Base-by-base conservation (phyloP, 1,140 invertebrate genomes). In the Homarus americanus region DNA sequence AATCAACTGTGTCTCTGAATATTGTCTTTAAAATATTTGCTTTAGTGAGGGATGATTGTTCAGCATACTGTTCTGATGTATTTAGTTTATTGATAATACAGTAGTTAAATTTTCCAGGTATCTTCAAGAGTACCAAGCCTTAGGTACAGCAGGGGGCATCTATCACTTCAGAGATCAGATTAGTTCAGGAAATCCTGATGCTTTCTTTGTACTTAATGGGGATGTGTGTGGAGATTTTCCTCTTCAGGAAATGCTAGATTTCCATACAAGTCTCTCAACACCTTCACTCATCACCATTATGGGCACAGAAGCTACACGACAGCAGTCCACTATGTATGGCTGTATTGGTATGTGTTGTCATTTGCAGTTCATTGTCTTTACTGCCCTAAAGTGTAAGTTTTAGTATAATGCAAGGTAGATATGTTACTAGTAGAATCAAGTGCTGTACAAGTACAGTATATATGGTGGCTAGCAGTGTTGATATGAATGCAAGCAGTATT, bases 121-220 rank as follows among this genome's bases (percentile, higher is more conserved):
- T 84, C 87, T 94, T 36, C 94, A 94, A 95, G 99, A 99, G 94
- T 99, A 98, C 93, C 97, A 97, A 53, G 96, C 98, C 0, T 94
- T 99, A 0, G 99, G 99, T 24, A 99, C 99, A 10, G 99, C 98
- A 1, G 99, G 99, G 72, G 98, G 98, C 34, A 96, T 99, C 93
- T 99, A 98, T 94, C 98, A 99, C 95, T 99, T 99, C 94, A 95
- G 98, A 53, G 98, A 99, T 95, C 98, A 99, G 94, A 98, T 99
- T 93, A 95, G 97, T 69, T 96, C 96, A 38, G 98, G 98, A 41
- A 97, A 97, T 94, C 98, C 98, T 0, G 96, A 97, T 75, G 97
- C 96, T 12, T 99, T 99, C 94, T 99, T 99, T 94, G 96, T 99
- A 0, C 96, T 99, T 93, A 99, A 99, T 94, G 98, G 98, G 3